Conservation (phyloP, 2,797 vertebrate genomes). For the Alauda arvensis region DNA sequence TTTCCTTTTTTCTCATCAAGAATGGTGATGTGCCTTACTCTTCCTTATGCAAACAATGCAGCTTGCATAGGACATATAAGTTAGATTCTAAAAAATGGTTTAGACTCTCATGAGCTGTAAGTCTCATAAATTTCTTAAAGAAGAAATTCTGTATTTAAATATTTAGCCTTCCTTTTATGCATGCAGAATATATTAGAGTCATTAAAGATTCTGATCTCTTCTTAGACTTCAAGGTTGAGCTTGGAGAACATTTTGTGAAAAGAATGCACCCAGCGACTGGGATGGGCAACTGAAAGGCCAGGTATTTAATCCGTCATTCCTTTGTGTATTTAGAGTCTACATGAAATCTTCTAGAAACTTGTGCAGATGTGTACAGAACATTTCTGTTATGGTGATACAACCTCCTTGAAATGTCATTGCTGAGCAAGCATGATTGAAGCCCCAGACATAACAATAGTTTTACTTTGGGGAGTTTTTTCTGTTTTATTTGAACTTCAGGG, state of each 20-base stretch:
- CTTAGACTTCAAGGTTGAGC: not conserved
- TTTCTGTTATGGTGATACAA: not conserved
- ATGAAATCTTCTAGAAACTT: not conserved
- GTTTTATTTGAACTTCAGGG: not conserved
- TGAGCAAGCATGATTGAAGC: not conserved
- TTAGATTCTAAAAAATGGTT: not conserved
- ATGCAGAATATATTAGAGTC: not conserved
- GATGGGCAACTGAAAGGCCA: not conserved
- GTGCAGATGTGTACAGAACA: rapidly evolving
- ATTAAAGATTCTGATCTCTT: not conserved
- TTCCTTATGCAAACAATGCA: not conserved
- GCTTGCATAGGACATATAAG: not conserved
- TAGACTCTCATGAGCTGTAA: not conserved
- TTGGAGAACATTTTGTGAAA: not conserved
- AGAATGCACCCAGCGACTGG: not conserved
- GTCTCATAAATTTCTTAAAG: not conserved
- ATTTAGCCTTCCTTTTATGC: not conserved
- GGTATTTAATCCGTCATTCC: not conserved
- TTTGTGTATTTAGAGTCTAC: not conserved
- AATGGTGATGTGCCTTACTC: not conserved
- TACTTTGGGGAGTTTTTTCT: not conserved
- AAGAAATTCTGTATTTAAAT: not conserved
- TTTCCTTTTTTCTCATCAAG: not conserved
- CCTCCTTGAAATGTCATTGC: not conserved
- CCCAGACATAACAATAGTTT: not conserved